A percentile compares a stretch with the other conserved stretches of the same genome.
Conservation (phyloP, 53 echinoderm and acorn worm species). For the Holothuria leucospilota region DNA sequence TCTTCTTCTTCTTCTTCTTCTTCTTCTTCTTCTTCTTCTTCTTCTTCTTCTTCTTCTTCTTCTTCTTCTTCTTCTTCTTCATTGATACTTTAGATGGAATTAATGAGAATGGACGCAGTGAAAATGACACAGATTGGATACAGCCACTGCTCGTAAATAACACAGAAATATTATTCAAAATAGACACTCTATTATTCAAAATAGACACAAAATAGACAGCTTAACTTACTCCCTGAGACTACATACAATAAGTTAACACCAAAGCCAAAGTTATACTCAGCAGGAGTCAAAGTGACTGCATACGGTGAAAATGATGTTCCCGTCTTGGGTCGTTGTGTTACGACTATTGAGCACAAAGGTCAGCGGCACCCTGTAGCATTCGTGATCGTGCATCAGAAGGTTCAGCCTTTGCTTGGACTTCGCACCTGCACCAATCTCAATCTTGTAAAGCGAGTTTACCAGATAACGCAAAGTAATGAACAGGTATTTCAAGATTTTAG, state of each 20-base stretch:
- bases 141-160: not conserved
- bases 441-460: conserved; percentile 18
- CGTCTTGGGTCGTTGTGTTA: conserved; percentile 37
- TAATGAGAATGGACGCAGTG: not conserved
- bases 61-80: too few species aligned
- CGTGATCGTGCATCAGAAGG: conserved; percentile 25
- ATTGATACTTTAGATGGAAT: not conserved
- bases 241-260: conserved; percentile 13
- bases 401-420: conserved; percentile 34
- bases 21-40: too few species aligned
- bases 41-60: too few species aligned
- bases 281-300: too few species aligned
- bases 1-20: too few species aligned
- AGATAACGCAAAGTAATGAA: not conserved
- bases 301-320: conserved; percentile 19
- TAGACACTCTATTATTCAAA: conserved; percentile 3
- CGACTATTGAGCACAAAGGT: too few species aligned
- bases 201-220: not conserved
- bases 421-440: conserved; percentile 12
- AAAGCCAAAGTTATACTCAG: conserved; percentile 11
- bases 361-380: not conserved
- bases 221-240: conserved; percentile 32
- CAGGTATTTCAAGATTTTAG: conserved; percentile 7
- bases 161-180: not conserved
- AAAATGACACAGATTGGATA: conserved; percentile 14